Base-by-base conservation (phyloP, 2,888 invertebrate species). In the Volucella bombylans region DNA sequence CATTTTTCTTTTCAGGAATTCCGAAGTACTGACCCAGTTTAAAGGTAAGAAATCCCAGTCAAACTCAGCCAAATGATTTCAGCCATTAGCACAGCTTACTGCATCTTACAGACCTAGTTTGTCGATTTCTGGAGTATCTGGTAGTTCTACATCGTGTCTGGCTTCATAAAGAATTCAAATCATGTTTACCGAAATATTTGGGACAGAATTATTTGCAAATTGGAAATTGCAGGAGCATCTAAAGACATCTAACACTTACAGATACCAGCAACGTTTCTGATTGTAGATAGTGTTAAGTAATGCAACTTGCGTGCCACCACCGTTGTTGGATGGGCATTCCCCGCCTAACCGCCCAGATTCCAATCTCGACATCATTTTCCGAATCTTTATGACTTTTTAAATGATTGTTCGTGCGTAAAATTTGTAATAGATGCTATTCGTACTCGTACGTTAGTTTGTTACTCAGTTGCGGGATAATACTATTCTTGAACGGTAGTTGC, bases 351-450 rank as follows among this genome's bases (percentile, higher is more conserved):
- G 14, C 11, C 23, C 43, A 52, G 14, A 67, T 47, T 55, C 15
- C 14, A 39, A 59, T 65, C 38, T 39, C 68, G 77, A 52, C 72
- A 82, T 68, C 54, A 54, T 67, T 79, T 76, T 43, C 47, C 43
- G 55, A 50, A 74, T 79, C 74, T 83, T 83, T 83, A 83, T 71
- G 47, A 41, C 61, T 64, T 67, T 82, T 79, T 83, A 79, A 83
- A 71, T 83, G 79, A 83, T 79, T 67, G 79, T 83, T 80, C 83
- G 83, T 83, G 83, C 79, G 65, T 79, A 55, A 83, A 79, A 74
- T 83, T 67, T 31, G 57, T 71, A 76, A 67, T 82, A 54, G 15
- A 65, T 49, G 76, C 62, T 31, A 31, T 31, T 31, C 31, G 31
- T 31, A 6, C 31, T 68, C 49, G 49, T 47, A 68, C 14, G 45